Evolutionary conservation across 2,113 vertebrate genomes (phyloP).

Genomic region (Alaudala cheleensis): DNA sequence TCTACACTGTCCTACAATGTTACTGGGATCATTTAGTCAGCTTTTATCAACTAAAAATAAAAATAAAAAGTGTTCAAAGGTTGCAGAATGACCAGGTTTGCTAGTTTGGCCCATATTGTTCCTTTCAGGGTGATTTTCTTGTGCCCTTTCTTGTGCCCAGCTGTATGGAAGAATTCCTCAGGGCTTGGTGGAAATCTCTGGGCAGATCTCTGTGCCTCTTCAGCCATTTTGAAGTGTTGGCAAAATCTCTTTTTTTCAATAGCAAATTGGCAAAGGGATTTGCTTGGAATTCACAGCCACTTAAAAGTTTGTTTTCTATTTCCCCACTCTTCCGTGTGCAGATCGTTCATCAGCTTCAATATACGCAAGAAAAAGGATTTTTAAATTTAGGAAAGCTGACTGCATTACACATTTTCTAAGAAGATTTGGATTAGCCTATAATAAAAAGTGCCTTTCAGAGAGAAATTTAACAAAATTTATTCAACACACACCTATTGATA

Average conservation of each 20-base stretch:
- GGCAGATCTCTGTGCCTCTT: neutral
- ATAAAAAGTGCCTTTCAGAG: neutral
- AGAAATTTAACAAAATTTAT: neutral
- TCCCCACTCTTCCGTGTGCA: neutral
- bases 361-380: neutral
- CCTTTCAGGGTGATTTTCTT: neutral
- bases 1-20: neutral
- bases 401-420: neutral
- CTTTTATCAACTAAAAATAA: neutral
- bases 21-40: neutral
- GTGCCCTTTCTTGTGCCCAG: neutral
- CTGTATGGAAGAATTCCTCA: neutral
- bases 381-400: neutral
- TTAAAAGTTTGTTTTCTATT: neutral
- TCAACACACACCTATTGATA: neutral
- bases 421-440: neutral
- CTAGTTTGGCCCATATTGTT: fast-evolving
- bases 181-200: too few species aligned
- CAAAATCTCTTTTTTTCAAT: neutral
- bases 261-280: neutral
- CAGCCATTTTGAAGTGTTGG: neutral
- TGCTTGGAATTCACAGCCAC: neutral
- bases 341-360: neutral
- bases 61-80: neutral
- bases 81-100: neutral